Evolutionary conservation across 92 coral and sea anemone genomes (phyloP).

Genomic region (Porites cylindrica): DNA sequence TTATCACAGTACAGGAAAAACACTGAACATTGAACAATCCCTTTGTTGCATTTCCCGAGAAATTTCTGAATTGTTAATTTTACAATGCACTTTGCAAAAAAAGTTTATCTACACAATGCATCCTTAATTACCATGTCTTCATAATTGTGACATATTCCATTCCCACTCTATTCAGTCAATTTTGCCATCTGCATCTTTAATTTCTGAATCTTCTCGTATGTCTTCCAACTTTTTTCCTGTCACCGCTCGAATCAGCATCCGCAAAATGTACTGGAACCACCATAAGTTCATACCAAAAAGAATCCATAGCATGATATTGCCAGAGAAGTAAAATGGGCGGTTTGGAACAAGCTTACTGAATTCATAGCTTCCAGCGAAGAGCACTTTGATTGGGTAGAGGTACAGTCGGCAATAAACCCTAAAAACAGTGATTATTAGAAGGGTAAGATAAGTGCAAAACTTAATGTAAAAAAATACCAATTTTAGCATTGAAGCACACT

Average conservation of each 20-base stretch:
- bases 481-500: too few species aligned
- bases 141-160: not conserved
- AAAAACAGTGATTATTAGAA: not conserved
- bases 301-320: constrained; percentile 85
- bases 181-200: not conserved
- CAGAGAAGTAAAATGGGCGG: constrained; percentile 91
- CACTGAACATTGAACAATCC: too few species aligned
- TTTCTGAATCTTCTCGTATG: constrained; percentile 72
- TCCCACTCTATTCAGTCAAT: constrained; percentile 11
- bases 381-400: constrained; percentile 88
- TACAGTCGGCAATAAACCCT: constrained; percentile 90
- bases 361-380: constrained; percentile 61
- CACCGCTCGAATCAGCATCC: constrained; percentile 84
- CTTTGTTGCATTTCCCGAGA: too few species aligned
- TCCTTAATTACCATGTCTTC: too few species aligned
- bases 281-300: constrained; percentile 88
- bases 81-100: too few species aligned
- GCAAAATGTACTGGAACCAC: constrained; percentile 93
- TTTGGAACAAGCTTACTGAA: constrained; percentile 46
- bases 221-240: constrained; percentile 84
- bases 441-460: not conserved
- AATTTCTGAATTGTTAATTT: too few species aligned
- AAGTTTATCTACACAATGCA: too few species aligned
- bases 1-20: too few species aligned
- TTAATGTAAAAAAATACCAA: too few species aligned